A percentile compares a stretch with the other conserved stretches of the same genome.
Conservation (phyloP, 2,113 vertebrate species). For the Tragelaphus buxtoni region DNA sequence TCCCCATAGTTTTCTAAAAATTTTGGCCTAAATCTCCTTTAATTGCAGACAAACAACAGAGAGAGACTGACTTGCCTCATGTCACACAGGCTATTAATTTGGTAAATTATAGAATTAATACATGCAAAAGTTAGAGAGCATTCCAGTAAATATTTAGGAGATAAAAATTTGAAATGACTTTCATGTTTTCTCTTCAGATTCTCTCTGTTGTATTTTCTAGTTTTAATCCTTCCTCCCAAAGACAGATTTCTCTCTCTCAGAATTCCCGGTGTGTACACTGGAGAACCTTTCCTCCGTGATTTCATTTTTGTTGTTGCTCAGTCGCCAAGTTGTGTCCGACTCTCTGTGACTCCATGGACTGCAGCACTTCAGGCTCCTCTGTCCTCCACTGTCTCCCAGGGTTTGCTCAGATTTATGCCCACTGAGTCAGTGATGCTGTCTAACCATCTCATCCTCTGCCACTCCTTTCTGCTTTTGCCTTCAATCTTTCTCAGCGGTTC, state of each 20-base stretch:
- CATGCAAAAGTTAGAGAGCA: background rate
- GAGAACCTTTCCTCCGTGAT: background rate
- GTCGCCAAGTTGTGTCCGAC: background rate
- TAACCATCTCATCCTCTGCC: background rate
- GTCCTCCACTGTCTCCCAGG: background rate
- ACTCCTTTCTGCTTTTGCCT: background rate
- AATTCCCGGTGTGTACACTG: background rate
- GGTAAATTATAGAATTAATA: background rate
- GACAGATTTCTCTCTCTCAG: background rate
- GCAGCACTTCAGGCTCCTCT: background rate
- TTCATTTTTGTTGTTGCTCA: background rate
- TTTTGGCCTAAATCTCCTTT: background rate
- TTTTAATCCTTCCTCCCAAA: background rate
- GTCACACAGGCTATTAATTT: background rate
- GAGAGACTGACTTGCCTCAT: background rate
- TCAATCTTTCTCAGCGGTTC: background rate
- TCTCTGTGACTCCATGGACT: background rate
- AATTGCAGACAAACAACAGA: background rate
- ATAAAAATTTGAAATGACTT: background rate
- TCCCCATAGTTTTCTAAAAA: background rate
- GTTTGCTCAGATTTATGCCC: background rate
- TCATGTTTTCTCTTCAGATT: background rate
- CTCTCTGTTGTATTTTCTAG: background rate
- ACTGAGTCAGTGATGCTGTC: background rate
- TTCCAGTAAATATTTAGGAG: background rate